Percentiles rank a stretch among this genome's conserved stretches.
Evolutionary conservation across 1,140 invertebrate genomes (phyloP).

Genomic region (Drosophila sucinea): DNA sequence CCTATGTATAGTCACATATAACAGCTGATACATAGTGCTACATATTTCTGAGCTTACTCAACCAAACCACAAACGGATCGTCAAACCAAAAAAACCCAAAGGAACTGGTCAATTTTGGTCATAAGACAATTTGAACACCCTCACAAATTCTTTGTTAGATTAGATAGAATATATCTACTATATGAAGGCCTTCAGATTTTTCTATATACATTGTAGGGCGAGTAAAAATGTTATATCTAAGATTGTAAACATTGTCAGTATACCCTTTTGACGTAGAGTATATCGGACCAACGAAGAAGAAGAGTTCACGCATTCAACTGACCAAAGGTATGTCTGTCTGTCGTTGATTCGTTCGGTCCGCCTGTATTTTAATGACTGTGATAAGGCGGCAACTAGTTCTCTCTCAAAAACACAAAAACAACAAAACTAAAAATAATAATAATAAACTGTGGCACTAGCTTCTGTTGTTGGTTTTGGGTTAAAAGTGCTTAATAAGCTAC

Average conservation of each 20-base stretch:
- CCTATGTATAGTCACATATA: neutral
- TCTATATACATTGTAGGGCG: no score
- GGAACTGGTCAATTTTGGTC: neutral
- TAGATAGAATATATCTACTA: no score
- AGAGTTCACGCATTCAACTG: neutral
- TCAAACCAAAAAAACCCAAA: neutral
- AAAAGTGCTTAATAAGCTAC: slow-evolving; percentile 47
- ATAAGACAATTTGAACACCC: neutral
- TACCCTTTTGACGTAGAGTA: neutral
- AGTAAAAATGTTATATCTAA: no score
- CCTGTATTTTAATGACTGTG: slow-evolving; percentile 50
- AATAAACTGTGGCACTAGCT: slow-evolving; percentile 19
- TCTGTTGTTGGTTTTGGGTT: slow-evolving; percentile 24
- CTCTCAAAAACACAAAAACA: slow-evolving; percentile 24
- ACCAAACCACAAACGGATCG: neutral
- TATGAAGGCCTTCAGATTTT: no score
- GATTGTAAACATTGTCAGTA: neutral
- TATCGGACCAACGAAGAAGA: neutral
- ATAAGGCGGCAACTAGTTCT: slow-evolving; percentile 71
- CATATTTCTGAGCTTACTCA: slow-evolving; percentile 64
- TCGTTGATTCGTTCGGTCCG: slow-evolving; percentile 3
- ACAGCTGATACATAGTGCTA: slow-evolving; percentile 7
- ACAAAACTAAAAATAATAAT: slow-evolving; percentile 39
- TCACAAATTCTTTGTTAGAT: neutral
- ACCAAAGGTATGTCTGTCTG: slow-evolving; percentile 7